These are phyloP conservation scores for Agrypnia vestita DNA, from an alignment of 1,140 invertebrate genomes.

Conservation along the genomic window DNA sequence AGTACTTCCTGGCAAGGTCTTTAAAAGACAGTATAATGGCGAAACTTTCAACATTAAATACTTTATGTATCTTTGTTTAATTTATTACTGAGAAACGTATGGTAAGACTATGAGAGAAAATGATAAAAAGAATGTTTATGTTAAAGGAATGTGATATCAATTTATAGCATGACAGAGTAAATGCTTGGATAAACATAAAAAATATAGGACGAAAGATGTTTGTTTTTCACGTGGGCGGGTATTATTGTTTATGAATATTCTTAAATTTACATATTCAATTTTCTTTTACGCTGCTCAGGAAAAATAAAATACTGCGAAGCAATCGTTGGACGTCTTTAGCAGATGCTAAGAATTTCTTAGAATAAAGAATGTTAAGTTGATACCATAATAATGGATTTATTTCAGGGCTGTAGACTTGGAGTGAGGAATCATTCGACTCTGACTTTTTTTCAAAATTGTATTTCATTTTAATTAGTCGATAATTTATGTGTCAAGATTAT, in stretches of 20 bases:
- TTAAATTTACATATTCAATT: slow-evolving; percentile 39
- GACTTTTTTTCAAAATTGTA: too few relatives aligned
- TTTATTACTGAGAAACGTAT: slow-evolving; percentile 9
- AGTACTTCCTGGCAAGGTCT: slow-evolving; percentile 20
- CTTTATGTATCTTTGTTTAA: slow-evolving; percentile 28
- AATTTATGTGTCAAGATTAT: too few relatives aligned
- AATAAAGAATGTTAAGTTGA: too few relatives aligned
- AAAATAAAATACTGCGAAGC: background rate
- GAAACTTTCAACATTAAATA: slow-evolving; percentile 34
- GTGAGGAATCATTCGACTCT: too few relatives aligned
- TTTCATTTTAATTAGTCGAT: too few relatives aligned
- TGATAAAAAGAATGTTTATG: background rate
- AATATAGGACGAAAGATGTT: slow-evolving; percentile 10
- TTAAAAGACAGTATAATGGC: slow-evolving; percentile 14
- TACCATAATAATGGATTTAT: too few relatives aligned
- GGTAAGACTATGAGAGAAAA: background rate
- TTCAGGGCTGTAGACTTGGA: too few relatives aligned
- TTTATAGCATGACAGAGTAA: background rate
- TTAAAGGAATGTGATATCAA: background rate
- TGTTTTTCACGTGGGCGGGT: slow-evolving; percentile 9
- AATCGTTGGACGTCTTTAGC: background rate
- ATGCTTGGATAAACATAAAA: slow-evolving; percentile 4
- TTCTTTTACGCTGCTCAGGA: slow-evolving; percentile 1
- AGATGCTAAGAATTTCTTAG: too few relatives aligned
- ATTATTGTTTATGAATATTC: slow-evolving; percentile 36